Percentiles rank a stretch among this genome's conserved stretches.
Conservation (phyloP, 2,797 vertebrate genomes). For the Phalloptychus januarius region DNA sequence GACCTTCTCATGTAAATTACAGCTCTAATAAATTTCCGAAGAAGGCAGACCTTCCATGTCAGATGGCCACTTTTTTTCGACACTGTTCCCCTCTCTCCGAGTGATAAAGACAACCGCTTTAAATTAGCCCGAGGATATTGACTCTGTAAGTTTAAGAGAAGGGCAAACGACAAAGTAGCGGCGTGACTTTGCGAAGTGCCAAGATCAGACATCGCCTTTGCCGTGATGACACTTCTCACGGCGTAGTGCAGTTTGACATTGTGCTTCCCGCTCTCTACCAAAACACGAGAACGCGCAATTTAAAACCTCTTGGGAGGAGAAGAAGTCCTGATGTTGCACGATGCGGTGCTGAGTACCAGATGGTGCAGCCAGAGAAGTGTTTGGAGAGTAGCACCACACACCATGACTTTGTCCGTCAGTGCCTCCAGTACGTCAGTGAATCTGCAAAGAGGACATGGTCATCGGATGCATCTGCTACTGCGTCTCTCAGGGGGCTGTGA, state of each 20-base stretch:
- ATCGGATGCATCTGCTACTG: slow-evolving; percentile 72
- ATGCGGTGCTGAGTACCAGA: slow-evolving; percentile 54
- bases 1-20: slow-evolving; percentile 73
- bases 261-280: slow-evolving; percentile 49
- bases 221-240: slow-evolving; percentile 61
- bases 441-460: slow-evolving; percentile 64
- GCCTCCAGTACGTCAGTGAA: slow-evolving; percentile 51
- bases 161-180: slow-evolving; percentile 60
- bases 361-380: slow-evolving; percentile 49
- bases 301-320: slow-evolving; percentile 42
- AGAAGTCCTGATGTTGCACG: slow-evolving; percentile 61
- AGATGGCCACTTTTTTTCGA: slow-evolving; percentile 66
- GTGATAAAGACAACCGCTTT: slow-evolving; percentile 68
- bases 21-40: slow-evolving; percentile 68
- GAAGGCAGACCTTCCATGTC: slow-evolving; percentile 51
- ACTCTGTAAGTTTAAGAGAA: slow-evolving; percentile 69
- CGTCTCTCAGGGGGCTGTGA: slow-evolving; percentile 57
- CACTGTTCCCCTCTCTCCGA: slow-evolving; percentile 63
- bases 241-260: slow-evolving; percentile 69
- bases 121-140: slow-evolving; percentile 69
- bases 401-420: slow-evolving; percentile 59
- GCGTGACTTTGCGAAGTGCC: slow-evolving; percentile 68
- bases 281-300: slow-evolving; percentile 41
- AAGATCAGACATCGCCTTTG: slow-evolving; percentile 52
- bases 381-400: slow-evolving; percentile 27